Base-by-base conservation (phyloP, 2,888 invertebrate genomes). In the Caenorhabditis sp. region DNA sequence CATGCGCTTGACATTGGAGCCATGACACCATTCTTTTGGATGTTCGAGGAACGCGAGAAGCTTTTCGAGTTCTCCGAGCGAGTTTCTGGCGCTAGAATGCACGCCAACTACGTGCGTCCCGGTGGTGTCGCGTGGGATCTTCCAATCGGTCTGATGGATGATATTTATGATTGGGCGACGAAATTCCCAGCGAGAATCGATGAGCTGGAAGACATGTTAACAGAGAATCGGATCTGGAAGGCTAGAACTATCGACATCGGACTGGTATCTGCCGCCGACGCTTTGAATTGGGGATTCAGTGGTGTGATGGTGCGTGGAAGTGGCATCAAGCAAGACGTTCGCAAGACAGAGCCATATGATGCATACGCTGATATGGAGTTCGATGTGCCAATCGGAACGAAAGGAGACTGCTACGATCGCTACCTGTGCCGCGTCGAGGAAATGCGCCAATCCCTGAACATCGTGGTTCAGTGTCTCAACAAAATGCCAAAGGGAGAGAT, bases 291-390 rank as follows among this genome's bases (percentile, higher is more conserved):
- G 92, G 99, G 99, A 0, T 97, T 97, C 93, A 95, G 95, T 92
- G 99, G 99, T 4, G 98, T 98, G 3, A 98, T 99, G 98, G 93
- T 99, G 31, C 94, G 99, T 70, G 98, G 98, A 0, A 97, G 97
- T 0, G 99, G 99, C 19, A 97, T 99, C 89, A 97, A 98, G 93
- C 99, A 99, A 98, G 99, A 99, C 93, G 93, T 99, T 63, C 95
- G 99, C 66, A 98, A 98, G 93, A 94, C 95, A 16, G 96, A 97
- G 93, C 99, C 99, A 0, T 99, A 99, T 93, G 99, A 99, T 93
- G 97, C 96, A 0, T 99, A 99, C 92, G 94, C 96, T 91, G 94
- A 95, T 68, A 94, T 98, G 0, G 97, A 99, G 14, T 99, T 99
- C 93, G 99, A 99, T 92, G 95, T 99, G 0, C 99, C 99, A 6